Evolutionary conservation across 2,113 vertebrate genomes (phyloP).

Genomic region (Indri indri): DNA sequence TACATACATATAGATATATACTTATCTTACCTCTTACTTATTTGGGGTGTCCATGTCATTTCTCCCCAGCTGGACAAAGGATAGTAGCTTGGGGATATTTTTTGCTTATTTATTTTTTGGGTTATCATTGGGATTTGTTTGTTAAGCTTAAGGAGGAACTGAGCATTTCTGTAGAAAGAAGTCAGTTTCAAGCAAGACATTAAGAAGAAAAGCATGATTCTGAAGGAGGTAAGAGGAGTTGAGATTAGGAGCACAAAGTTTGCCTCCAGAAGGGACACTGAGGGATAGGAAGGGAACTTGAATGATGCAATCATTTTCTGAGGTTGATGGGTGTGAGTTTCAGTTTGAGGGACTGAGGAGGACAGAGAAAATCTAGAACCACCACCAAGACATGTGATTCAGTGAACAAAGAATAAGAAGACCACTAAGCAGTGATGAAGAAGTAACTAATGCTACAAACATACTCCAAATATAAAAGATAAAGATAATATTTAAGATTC

Average conservation of each 20-base stretch:
- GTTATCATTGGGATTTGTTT: background rate
- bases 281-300: background rate
- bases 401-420: background rate
- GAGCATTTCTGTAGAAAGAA: conserved; percentile 1
- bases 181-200: background rate
- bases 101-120: conserved; percentile 6
- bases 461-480: background rate
- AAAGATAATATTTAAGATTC: background rate
- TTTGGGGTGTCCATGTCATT: background rate
- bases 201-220: background rate
- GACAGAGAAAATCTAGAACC: background rate
- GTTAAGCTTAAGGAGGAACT: background rate
- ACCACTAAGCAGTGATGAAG: background rate
- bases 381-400: background rate
- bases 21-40: background rate
- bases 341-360: background rate
- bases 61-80: background rate
- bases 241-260: background rate
- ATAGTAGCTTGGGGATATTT: background rate
- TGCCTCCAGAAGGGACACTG: background rate
- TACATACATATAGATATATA: background rate
- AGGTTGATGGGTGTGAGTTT: background rate
- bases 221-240: background rate
- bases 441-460: background rate
- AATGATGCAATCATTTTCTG: background rate